Conservation (phyloP, 1,140 invertebrate species). For the Zaprionus ghesquierei region DNA sequence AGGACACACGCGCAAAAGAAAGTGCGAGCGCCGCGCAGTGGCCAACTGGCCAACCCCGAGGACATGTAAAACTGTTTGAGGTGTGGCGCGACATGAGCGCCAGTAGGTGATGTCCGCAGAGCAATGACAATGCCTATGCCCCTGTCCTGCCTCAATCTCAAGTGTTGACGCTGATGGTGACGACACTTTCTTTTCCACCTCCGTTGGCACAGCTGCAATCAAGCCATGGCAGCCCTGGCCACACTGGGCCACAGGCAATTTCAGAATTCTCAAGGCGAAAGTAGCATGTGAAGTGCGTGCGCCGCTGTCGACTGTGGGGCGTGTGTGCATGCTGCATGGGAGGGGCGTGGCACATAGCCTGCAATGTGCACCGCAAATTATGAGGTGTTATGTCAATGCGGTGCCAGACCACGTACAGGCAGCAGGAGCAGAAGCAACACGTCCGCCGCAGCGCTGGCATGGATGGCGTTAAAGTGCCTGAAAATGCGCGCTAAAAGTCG, state of each 20-base stretch:
- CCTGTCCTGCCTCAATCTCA: not conserved
- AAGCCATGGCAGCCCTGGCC: slow-evolving; percentile 2
- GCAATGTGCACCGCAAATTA: slow-evolving; percentile 74
- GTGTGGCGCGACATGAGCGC: slow-evolving; percentile 51
- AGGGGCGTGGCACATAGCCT: slow-evolving; percentile 40
- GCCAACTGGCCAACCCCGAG: slow-evolving; percentile 23
- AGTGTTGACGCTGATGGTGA: slow-evolving; percentile 57
- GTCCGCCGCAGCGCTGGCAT: slow-evolving; percentile 15
- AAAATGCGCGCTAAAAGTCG: slow-evolving; percentile 77
- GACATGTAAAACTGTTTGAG: slow-evolving; percentile 68
- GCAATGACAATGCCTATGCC: slow-evolving; percentile 55
- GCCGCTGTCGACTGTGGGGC: slow-evolving; percentile 41
- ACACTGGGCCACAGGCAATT: slow-evolving; percentile 47
- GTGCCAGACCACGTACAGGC: not conserved
- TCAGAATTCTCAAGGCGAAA: slow-evolving; percentile 79
- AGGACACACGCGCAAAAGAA: slow-evolving; percentile 71
- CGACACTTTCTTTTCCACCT: slow-evolving; percentile 74
- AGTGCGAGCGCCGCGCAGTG: slow-evolving; percentile 58
- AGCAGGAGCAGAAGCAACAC: not conserved
- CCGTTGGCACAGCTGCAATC: slow-evolving; percentile 14
- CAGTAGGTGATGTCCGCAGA: slow-evolving; percentile 28
- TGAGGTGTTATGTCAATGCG: slow-evolving; percentile 79
- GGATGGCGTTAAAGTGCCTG: slow-evolving; percentile 69
- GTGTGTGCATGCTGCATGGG: slow-evolving; percentile 40
- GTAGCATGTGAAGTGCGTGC: slow-evolving; percentile 59